Evolutionary conservation across 2,797 vertebrate genomes (phyloP), one percentile per base, ranked within the genome.

Genomic region (Gymnocypris eckloni): DNA sequence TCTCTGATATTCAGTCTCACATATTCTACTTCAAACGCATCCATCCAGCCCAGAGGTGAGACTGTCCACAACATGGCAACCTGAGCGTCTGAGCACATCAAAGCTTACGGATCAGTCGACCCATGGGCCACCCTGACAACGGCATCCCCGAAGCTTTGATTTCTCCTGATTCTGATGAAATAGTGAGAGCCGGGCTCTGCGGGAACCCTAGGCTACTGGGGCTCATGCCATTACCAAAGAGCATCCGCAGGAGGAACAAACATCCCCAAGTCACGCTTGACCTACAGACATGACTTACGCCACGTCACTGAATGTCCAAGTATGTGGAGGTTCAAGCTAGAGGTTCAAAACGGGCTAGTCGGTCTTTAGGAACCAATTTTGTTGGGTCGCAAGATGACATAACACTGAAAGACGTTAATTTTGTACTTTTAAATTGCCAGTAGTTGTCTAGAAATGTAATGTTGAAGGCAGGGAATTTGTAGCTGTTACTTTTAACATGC

Each of bases 131-230:
- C 43, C 43, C 56, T n/a, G 56, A 48, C 33, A 70, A 18, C 70
- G 13, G 39, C 72, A 6, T 76, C 56, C 72, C 82, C 0, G 6
- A 28, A 41, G 73, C 73, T 84, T 84, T 69, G 61, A 77, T 84
- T 78, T 84, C 48, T 25, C 15, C 61, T 84, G 59, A 28, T 77
- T 52, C 45, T 84, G 82, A 78, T 78, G 82, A 84, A 78, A 77
- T 69, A 50, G 79, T 9, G n/a, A 50, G 73, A 66, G n/a, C 64
- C 39, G 3, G 7, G 61, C 61, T 66, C 79, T 67, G 61, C 28
- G 3, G 73, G 73, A 56, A 37, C 50, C 73, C 18, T 5, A 33
- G 61, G 59, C 59, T 66, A 25, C 77, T 25, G 22, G 33, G 59
- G n/a, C 41, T 45, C 28, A 45, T 22, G 45, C 45, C 43, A 41